Evolutionary conservation across 1,140 invertebrate genomes (phyloP).

Genomic region (Uloborus diversus): DNA sequence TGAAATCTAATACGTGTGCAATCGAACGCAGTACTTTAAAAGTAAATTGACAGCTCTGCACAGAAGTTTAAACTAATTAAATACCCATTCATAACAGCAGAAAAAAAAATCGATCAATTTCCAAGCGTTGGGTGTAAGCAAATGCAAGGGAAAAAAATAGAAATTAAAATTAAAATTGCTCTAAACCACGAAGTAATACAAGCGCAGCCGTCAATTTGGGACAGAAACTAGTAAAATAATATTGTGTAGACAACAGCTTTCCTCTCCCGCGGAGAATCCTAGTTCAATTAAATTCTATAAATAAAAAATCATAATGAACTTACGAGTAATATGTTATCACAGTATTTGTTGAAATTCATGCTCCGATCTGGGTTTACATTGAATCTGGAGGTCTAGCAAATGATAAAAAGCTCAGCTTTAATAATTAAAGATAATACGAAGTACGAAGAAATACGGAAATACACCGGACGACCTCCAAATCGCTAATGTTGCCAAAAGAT

Average conservation of each 20-base stretch:
- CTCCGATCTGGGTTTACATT: slow-evolving; percentile 6
- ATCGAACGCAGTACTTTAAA: too few relatives aligned
- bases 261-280: slow-evolving; percentile 34
- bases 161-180: not conserved
- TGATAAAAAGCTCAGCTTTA: slow-evolving; percentile 32
- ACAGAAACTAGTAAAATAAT: slow-evolving; percentile 5
- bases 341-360: slow-evolving; percentile 38
- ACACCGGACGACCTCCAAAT: slow-evolving; percentile 49
- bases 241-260: slow-evolving; percentile 39
- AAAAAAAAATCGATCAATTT: not conserved
- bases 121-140: not conserved
- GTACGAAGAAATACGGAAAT: slow-evolving; percentile 52
- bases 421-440: slow-evolving; percentile 27
- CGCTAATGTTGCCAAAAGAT: slow-evolving; percentile 20
- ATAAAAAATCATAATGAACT: slow-evolving; percentile 5
- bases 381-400: not conserved
- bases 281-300: slow-evolving; percentile 14
- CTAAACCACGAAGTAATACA: not conserved
- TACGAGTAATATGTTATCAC: slow-evolving; percentile 42
- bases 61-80: too few relatives aligned
- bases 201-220: not conserved
- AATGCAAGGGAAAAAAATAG: not conserved
- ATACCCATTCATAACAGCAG: not conserved
- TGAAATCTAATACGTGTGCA: too few relatives aligned
- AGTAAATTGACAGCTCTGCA: too few relatives aligned